Evolutionary conservation across 2,113 vertebrate species (phyloP).

Genomic region (Campylorhamphus procurvoides): DNA sequence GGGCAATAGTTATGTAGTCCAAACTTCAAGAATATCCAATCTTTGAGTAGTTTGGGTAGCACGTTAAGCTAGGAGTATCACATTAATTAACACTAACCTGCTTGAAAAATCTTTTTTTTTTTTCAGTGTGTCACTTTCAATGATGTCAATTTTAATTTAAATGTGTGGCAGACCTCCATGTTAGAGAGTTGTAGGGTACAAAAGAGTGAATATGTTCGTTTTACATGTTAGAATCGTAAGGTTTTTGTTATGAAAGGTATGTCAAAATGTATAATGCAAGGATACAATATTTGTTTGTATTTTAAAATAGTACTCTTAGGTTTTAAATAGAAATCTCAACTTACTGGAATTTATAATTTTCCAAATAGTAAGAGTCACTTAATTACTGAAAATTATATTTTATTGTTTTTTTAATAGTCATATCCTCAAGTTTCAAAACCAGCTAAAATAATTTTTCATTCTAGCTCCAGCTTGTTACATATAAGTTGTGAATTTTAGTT

Average conservation of each 20-base stretch:
- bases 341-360: background rate
- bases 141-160: conserved; percentile 50
- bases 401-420: background rate
- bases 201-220: background rate
- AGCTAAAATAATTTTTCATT: background rate
- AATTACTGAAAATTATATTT: background rate
- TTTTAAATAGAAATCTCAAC: conserved; percentile 23
- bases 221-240: background rate
- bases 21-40: background rate
- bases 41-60: conserved; percentile 53
- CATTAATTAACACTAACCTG: conserved; percentile 33
- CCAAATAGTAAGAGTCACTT: background rate
- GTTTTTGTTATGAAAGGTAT: conserved; percentile 3
- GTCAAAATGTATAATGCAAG: background rate
- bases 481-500: background rate
- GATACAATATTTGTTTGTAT: background rate
- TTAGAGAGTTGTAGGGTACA: background rate
- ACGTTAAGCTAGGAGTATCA: background rate
- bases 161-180: conserved; percentile 23
- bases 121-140: background rate
- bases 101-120: conserved; percentile 6
- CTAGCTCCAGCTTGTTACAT: background rate
- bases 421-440: background rate
- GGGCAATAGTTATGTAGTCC: background rate
- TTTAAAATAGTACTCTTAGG: background rate